Percentiles rank a stretch among this genome's conserved stretches.
Evolutionary conservation across 2,113 vertebrate genomes (phyloP).

Genomic region (Brachypodius melanocephalos): DNA sequence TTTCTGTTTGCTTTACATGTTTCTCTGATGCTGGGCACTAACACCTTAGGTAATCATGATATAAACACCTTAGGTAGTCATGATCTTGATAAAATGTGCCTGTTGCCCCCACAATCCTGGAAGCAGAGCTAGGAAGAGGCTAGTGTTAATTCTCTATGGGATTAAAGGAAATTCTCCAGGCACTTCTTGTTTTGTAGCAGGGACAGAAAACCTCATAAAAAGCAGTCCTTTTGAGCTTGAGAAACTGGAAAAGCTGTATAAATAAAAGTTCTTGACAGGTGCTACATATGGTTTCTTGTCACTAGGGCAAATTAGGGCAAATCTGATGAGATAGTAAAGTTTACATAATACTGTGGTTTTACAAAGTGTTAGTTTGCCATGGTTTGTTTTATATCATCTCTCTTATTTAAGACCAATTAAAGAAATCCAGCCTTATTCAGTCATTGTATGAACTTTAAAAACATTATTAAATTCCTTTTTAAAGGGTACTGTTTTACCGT

Average conservation of each 20-base stretch:
- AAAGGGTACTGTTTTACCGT: neutral
- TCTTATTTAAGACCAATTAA: neutral
- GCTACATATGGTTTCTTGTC: neutral
- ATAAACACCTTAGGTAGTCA: neutral
- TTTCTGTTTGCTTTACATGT: neutral
- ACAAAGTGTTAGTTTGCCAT: neutral
- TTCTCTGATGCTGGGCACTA: neutral
- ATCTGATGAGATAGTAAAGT: neutral
- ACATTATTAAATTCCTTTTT: neutral
- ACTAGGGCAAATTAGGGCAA: neutral
- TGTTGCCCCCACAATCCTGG: neutral
- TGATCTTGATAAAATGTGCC: neutral
- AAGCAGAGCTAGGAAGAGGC: neutral
- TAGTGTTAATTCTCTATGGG: neutral
- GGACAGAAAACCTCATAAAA: neutral
- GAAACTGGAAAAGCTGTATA: neutral
- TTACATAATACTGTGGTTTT: neutral
- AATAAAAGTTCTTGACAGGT: neutral
- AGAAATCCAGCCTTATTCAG: neutral
- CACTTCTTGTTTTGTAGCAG: neutral
- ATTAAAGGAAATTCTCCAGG: neutral
- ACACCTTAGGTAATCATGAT: neutral
- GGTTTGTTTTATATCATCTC: neutral
- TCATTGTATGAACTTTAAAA: neutral
- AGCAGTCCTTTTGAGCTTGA: neutral